phyloP scores from a whole-genome alignment of 2,888 invertebrate species.

The Perdita meconis region DNA sequence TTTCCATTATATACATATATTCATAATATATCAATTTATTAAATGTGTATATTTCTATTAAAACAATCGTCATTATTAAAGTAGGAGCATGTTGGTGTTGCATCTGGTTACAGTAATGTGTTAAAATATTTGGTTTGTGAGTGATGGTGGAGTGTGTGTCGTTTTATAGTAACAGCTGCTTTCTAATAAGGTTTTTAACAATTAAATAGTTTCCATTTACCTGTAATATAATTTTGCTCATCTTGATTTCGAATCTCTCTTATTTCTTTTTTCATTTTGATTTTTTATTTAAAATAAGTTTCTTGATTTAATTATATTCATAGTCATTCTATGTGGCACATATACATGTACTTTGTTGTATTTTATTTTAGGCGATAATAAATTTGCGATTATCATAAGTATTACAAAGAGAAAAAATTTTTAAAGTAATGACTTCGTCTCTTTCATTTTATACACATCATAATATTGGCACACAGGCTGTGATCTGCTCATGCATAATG shows the following conservation, averaged over 20 bases:
- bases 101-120: conserved; percentile 15
- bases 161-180: conserved; percentile 43
- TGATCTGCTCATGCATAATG: conserved; percentile 90
- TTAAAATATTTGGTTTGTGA: conserved; percentile 27
- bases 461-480: conserved; percentile 86
- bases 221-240: conserved; percentile 5
- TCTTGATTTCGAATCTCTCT: too few species aligned
- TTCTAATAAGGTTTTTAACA: conserved; percentile 26
- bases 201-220: conserved; percentile 15
- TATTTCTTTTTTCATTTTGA: conserved; percentile 8
- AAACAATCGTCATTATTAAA: conserved; percentile 6
- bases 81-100: conserved; percentile 56
- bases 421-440: conserved; percentile 18
- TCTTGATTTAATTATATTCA: conserved; percentile 30
- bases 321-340: conserved; percentile 42
- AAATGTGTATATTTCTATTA: conserved; percentile 5
- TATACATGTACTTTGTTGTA: conserved; percentile 3
- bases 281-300: conserved; percentile 20
- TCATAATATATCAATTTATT: conserved; percentile 2
- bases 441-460: conserved; percentile 45
- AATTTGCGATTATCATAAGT: conserved; percentile 4
- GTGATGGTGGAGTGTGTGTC: conserved; percentile 44
- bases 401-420: conserved; percentile 20
- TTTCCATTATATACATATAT: conserved; percentile 6
- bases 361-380: background rate